Base-by-base conservation (phyloP, 2,888 invertebrate genomes). In the Tetropium fuscum region DNA sequence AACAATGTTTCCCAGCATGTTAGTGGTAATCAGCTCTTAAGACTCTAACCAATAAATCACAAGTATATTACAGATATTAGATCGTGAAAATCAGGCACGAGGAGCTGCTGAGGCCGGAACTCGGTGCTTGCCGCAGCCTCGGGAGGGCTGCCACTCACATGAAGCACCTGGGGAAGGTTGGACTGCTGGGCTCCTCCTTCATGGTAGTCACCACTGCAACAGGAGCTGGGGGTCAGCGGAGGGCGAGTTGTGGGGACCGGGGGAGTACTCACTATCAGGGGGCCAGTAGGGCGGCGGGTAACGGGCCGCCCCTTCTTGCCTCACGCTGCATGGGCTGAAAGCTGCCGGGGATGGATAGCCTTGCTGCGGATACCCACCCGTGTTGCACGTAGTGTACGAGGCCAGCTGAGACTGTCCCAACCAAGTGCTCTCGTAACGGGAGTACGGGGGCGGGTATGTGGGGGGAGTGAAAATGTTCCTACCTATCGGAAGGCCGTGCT, bases 391-490 rank as follows among this genome's bases (percentile, higher is more conserved):
- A 11, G 74, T 68, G 60, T 76, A 77, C 0, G 74, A 68, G 25
- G 73, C 68, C 53, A 76, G 57, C 54, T 74, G 73, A 27, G 74
- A 57, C 64, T 74, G 74, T 20, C 74, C 77, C 59, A 81, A 63
- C 80, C 80, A 79, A 8, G 78, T 63, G 25, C 78, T 55, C 22
- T 78, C 81, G 66, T 80, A 80, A 81, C 88, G 83, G 1, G 88
- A 84, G 74, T 89, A 90, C 2, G 87, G 82, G 3, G 87, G 82
- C 0, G 87, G 83, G 13, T 88, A 86, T 67, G 88, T 87, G 0
- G 88, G 84, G 1, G 88, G 86, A 6, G 88, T 84, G 70, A 89
- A 89, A 68, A 89, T 84, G 75, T 88, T 89, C 61, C 89, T 83
- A 10, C 88, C 82, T n/a, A 88, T 75, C 0, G 83, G 82, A 0